A percentile compares a stretch with the other conserved stretches of the same genome.
These are phyloP conservation scores for Sternotherus odoratus DNA, from an alignment of 2,797 vertebrate genomes.

Conservation along the genomic window DNA sequence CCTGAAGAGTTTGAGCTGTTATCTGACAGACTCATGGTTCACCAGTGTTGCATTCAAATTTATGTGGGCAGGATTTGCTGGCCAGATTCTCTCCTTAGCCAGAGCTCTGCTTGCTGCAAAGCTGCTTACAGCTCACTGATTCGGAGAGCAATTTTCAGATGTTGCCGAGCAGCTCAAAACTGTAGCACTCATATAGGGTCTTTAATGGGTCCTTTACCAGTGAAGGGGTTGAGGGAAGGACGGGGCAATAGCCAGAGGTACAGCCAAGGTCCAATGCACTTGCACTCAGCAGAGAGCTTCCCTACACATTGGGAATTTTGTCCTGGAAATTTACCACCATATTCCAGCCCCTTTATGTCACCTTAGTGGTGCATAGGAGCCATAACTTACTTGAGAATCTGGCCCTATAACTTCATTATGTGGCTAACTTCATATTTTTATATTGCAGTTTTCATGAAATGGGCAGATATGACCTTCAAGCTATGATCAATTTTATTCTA, in stretches of 20 bases:
- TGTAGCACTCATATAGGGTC: background rate
- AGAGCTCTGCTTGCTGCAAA: background rate
- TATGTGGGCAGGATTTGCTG: fast-evolving
- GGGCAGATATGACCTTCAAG: slow-evolving; percentile 89
- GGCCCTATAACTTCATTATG: background rate
- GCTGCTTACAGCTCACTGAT: background rate
- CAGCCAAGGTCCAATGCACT: too few species aligned
- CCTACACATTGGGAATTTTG: background rate
- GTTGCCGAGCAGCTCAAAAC: background rate
- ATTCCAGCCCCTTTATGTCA: background rate
- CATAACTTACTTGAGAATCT: background rate
- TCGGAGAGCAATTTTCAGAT: background rate
- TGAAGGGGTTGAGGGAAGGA: background rate
- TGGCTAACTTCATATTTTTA: background rate
- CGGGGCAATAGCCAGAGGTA: background rate
- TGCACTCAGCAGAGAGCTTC: background rate
- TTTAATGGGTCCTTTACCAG: background rate
- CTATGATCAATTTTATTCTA: slow-evolving; percentile 84
- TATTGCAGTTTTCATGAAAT: slow-evolving; percentile 88
- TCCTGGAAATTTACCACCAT: background rate
- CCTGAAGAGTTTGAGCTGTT: background rate
- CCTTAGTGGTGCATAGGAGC: background rate
- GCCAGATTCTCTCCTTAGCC: background rate
- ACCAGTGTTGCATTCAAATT: background rate
- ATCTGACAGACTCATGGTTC: background rate